Base-by-base conservation (phyloP, 2,113 vertebrate species). In the Jacana jacana region DNA sequence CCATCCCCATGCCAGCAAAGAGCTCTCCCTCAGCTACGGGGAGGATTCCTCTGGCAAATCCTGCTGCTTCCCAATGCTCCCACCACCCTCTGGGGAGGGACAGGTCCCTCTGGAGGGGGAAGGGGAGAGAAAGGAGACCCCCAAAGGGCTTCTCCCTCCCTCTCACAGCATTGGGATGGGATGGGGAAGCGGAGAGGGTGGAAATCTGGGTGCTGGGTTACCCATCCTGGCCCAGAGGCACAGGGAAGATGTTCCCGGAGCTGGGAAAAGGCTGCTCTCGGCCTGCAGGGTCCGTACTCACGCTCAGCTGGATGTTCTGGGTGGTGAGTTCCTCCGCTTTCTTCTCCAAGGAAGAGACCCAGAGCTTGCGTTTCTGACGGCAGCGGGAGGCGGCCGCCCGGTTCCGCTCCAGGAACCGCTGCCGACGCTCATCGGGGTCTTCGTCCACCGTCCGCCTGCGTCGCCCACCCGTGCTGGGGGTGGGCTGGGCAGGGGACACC, bases 401-500 rank as follows among this genome's bases (percentile, higher is more conserved):
- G 96, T 99, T 99, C 88, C 99, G 98, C 97, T 99, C 99, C 66
- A 99, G 97, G 95, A 99, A 99, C 12, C 99, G 99, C 97, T 99
- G 99, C 76, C 99, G 97, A 16, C 99, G 98, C 69, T 99, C 99
- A 42, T 99, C 99, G 0, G 99, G 99, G 91, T 99, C 99, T 86
- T 99, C 99, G 31, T 99, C 99, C 15, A 97, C 78, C 0, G 99
- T 98, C 51, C 99, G 98, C 35, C 98, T 97, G 79, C 99, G 97
- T 12, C 99, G 97, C 35, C 99, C 99, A 14, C 99, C 99, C 1
- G 99, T 99, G 78, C 98, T 98, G 42, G 98, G 98, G 3, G 98
- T 98, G 93, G 99, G 99, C 95, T 99, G 99, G 39, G 99, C 99
- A 22, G 99, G 99, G 95, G 99, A 99, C 65, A 99, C 99, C 99